Conservation (phyloP, 2,888 invertebrate species). For the Boloria selene region DNA sequence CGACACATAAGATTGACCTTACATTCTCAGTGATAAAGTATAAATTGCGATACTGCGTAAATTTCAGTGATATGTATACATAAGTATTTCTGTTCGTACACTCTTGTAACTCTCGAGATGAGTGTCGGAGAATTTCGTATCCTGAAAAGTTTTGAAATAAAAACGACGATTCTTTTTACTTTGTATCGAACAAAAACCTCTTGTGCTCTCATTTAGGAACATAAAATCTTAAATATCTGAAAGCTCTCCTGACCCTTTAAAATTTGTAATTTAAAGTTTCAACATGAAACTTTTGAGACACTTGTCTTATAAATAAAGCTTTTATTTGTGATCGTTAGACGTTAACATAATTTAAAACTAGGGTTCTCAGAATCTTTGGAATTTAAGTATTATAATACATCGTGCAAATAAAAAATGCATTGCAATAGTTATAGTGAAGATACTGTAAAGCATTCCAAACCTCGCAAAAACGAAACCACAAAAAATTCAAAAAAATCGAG, state of each 20-base stretch:
- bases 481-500: too few relatives aligned
- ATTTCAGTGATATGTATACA: constrained; percentile 26
- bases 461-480: too few relatives aligned
- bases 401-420: too few relatives aligned
- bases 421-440: too few relatives aligned
- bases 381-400: too few relatives aligned
- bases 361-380: too few relatives aligned
- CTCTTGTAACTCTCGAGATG: constrained; percentile 63
- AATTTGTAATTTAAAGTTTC: constrained; percentile 17
- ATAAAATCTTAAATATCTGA: constrained; percentile 17
- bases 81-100: constrained; percentile 57
- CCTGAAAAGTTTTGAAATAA: constrained; percentile 43
- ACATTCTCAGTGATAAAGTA: constrained; percentile 46
- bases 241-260: constrained; percentile 15
- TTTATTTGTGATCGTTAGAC: constrained; percentile 7
- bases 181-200: constrained; percentile 39
- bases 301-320: constrained; percentile 10
- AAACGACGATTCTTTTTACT: constrained; percentile 39
- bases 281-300: constrained; percentile 12
- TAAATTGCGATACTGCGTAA: constrained; percentile 42
- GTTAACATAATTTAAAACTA: too few relatives aligned
- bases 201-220: constrained; percentile 30
- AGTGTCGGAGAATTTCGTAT: constrained; percentile 60
- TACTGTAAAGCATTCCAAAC: too few relatives aligned
- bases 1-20: constrained; percentile 26